Conservation (phyloP, 2,113 vertebrate species). For the Sceloporus tristichus region DNA sequence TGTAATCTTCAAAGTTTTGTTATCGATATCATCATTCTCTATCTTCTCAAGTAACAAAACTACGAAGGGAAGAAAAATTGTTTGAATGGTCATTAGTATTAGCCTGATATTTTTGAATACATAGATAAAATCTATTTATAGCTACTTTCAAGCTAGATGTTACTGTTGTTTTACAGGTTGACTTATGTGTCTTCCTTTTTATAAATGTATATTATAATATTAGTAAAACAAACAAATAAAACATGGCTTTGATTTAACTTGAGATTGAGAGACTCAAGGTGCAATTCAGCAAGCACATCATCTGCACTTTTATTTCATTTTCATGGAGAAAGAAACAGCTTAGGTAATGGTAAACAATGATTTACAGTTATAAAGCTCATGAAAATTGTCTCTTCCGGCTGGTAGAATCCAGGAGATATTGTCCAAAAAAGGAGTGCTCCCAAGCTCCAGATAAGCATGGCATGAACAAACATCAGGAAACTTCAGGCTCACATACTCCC, state of each 20-base stretch:
- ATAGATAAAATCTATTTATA: not conserved
- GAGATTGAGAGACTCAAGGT: not conserved
- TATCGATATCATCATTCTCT: conserved; percentile 89
- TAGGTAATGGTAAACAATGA: not conserved
- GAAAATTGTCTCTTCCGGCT: not conserved
- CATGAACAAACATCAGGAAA: no score
- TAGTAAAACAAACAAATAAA: no score
- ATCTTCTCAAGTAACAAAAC: conserved; percentile 95
- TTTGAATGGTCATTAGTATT: not conserved
- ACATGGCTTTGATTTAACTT: not conserved
- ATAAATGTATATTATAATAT: no score
- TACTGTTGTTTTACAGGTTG: no score
- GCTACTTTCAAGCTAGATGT: not conserved
- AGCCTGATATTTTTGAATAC: not conserved
- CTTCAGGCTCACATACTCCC: no score
- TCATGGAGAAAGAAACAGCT: no score
- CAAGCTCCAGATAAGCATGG: no score
- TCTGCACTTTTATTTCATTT: no score
- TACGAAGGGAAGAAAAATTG: conserved; percentile 61
- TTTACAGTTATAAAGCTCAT: not conserved
- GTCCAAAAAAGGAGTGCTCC: no score
- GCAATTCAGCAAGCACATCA: not conserved
- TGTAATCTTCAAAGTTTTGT: conserved; percentile 96
- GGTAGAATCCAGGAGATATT: no score
- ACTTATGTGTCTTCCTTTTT: no score